A percentile compares a stretch with the other conserved stretches of the same genome.
phyloP scores from a whole-genome alignment of 35 echinoderm and acorn worm species.

The Amphiura filiformis region DNA sequence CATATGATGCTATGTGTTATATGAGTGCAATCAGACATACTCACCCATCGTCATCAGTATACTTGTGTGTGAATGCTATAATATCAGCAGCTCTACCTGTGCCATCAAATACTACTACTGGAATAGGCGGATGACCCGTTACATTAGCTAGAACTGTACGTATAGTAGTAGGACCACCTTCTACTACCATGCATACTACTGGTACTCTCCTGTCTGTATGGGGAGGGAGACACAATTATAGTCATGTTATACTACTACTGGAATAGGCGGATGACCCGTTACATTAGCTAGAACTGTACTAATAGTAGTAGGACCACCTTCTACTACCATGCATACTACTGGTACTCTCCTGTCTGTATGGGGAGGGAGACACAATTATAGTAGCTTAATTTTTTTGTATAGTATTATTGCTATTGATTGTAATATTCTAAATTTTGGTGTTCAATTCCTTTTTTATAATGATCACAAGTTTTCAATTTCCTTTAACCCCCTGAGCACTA shows the following conservation, averaged over 20 bases:
- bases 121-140: constrained; percentile 74
- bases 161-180: constrained; percentile 85
- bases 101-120: constrained; percentile 93
- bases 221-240: neutral
- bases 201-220: constrained; percentile 68
- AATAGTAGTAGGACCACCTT: constrained; percentile 85
- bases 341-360: constrained; percentile 68
- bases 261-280: constrained; percentile 74
- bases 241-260: constrained; percentile 91
- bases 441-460: no score
- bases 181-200: constrained; percentile 79
- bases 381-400: no score
- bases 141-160: constrained; percentile 82
- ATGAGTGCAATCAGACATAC: no score
- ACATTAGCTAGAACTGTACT: constrained; percentile 81
- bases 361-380: neutral
- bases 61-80: constrained; percentile 93
- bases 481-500: no score
- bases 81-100: constrained; percentile 92
- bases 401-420: no score
- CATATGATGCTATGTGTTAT: no score
- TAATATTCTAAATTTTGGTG: no score
- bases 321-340: constrained; percentile 79
- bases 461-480: no score
- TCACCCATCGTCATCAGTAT: constrained; percentile 70